A percentile compares a stretch with the other conserved stretches of the same genome.
These are phyloP conservation scores for Heteromormyrus szaboi DNA, from an alignment of 2,797 vertebrate genomes.

Conservation along the genomic window DNA sequence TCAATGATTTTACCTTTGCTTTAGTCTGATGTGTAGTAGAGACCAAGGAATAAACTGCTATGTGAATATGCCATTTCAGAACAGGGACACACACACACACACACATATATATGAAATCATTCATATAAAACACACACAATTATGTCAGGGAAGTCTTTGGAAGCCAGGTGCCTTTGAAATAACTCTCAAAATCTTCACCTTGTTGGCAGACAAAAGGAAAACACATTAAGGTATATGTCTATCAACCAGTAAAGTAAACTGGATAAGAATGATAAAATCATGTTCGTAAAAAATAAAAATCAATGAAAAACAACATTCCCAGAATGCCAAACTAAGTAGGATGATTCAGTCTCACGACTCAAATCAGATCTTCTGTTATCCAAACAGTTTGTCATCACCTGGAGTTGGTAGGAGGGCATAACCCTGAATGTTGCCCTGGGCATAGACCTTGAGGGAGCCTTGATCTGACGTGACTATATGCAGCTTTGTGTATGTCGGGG, in stretches of 20 bases:
- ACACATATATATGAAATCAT: background rate
- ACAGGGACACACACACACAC: background rate
- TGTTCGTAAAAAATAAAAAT: background rate
- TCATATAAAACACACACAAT: background rate
- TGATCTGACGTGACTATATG: background rate
- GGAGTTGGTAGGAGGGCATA: background rate
- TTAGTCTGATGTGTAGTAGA: background rate
- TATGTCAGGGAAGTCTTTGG: background rate
- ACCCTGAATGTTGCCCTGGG: background rate
- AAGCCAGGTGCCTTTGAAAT: background rate
- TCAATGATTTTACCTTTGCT: background rate
- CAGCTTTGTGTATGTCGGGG: background rate
- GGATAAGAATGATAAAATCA: background rate
- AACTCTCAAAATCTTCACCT: background rate
- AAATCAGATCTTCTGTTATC: constrained; percentile 1
- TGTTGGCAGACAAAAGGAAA: background rate
- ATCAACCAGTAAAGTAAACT: background rate
- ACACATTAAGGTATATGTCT: background rate
- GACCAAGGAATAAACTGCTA: background rate
- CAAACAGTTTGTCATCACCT: background rate
- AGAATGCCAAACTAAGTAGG: background rate
- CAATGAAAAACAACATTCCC: background rate
- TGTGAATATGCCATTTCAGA: background rate
- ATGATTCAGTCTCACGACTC: background rate
- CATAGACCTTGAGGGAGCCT: background rate